These are phyloP conservation scores for Sphenodon punctatus DNA, from an alignment of 2,797 vertebrate genomes.

Conservation along the genomic window DNA sequence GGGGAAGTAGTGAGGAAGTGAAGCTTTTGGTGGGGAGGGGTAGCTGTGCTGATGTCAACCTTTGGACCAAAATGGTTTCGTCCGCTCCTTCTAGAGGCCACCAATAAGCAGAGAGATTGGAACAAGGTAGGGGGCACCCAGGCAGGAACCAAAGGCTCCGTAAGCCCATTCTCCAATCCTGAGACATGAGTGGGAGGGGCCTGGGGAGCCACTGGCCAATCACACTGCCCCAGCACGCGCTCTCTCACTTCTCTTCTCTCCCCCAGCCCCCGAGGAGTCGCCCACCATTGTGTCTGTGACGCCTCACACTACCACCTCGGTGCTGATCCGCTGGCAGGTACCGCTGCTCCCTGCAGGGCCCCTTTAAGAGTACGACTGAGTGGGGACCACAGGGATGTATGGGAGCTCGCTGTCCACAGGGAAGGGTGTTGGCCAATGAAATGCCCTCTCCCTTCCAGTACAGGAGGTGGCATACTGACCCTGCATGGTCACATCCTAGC, in stretches of 20 bases:
- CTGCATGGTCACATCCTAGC: too few species aligned
- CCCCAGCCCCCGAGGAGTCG: slow-evolving; percentile 78
- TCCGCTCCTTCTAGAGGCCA: too few species aligned
- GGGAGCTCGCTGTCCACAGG: background rate
- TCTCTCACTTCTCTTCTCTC: background rate
- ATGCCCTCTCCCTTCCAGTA: too few species aligned
- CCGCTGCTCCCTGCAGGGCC: background rate
- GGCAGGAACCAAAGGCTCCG: background rate
- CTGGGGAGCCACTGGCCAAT: too few species aligned
- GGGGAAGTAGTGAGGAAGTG: too few species aligned
- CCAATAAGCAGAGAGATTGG: background rate
- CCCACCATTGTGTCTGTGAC: slow-evolving; percentile 90
- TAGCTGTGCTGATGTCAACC: too few species aligned
- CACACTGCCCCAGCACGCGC: background rate
- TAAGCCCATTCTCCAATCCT: background rate
- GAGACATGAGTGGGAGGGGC: background rate
- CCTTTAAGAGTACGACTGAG: background rate
- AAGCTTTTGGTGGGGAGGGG: too few species aligned
- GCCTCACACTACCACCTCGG: slow-evolving; percentile 93
- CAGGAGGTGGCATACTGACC: background rate
- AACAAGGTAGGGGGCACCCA: background rate
- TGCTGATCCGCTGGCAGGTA: slow-evolving; percentile 97
- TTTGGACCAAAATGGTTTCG: too few species aligned
- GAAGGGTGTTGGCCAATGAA: background rate
- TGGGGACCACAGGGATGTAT: background rate